A percentile compares a stretch with the other conserved stretches of the same genome.
Evolutionary conservation across 2,113 vertebrate species (phyloP).

Genomic region (Pterocles burchelli): DNA sequence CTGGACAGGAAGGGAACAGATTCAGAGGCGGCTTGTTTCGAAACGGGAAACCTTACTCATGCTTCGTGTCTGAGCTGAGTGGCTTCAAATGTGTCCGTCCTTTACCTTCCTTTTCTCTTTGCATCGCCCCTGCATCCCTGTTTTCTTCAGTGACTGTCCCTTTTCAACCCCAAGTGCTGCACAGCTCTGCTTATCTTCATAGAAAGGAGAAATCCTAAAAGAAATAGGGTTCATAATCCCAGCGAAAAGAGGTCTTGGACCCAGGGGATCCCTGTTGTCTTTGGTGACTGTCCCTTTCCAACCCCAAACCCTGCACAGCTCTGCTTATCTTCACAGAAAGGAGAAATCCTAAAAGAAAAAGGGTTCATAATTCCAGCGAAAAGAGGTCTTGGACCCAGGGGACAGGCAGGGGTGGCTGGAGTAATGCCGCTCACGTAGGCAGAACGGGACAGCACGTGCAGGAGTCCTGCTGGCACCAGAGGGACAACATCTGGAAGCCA

Average conservation of each 20-base stretch:
- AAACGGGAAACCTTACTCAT: background rate
- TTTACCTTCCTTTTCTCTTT: background rate
- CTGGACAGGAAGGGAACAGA: background rate
- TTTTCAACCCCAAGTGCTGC: background rate
- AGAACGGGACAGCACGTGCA: background rate
- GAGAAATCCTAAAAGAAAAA: background rate
- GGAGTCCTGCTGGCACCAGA: background rate
- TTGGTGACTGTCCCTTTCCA: background rate
- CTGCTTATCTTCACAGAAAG: background rate
- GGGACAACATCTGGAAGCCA: background rate
- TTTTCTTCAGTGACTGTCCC: accelerated
- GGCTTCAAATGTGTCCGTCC: background rate
- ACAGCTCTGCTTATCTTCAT: background rate
- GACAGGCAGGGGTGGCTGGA: background rate
- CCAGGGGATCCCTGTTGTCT: accelerated
- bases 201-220: background rate
- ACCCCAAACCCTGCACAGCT: background rate
- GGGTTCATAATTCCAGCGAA: background rate
- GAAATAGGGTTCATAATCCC: background rate
- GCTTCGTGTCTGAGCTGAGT: background rate
- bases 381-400: background rate
- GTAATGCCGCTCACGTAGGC: accelerated
- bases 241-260: background rate
- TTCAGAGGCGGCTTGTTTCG: background rate
- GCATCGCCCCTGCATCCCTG: background rate